Percentiles rank a stretch among this genome's conserved stretches.
Evolutionary conservation across 2,797 vertebrate species (phyloP).

Genomic region (Hippoglossus hippoglossus): DNA sequence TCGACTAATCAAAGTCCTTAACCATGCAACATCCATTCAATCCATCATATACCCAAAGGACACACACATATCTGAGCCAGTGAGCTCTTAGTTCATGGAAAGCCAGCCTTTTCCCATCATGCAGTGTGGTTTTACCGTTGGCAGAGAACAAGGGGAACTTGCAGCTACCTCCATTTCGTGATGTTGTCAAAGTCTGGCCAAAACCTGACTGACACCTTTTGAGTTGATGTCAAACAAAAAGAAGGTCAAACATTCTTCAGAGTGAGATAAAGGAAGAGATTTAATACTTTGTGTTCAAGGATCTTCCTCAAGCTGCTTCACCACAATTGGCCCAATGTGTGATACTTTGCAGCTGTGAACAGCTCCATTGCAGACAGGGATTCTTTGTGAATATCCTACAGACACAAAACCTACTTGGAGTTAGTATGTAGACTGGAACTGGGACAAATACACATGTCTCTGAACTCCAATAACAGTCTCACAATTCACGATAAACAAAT

Average conservation of each 20-base stretch:
- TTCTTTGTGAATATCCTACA: background rate
- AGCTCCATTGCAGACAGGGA: background rate
- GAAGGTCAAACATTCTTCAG: background rate
- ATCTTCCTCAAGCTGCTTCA: background rate
- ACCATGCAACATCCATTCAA: background rate
- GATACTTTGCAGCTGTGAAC: constrained; percentile 23
- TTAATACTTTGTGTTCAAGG: background rate
- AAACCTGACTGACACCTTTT: background rate
- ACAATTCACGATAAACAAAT: no score
- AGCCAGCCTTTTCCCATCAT: background rate
- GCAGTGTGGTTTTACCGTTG: background rate
- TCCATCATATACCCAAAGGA: background rate
- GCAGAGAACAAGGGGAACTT: background rate
- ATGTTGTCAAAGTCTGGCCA: background rate
- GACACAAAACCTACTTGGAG: background rate
- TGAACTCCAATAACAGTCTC: background rate
- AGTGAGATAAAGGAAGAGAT: background rate
- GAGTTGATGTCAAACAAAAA: background rate
- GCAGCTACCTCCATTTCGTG: background rate
- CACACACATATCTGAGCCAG: background rate
- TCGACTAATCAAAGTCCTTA: background rate
- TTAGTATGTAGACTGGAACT: background rate
- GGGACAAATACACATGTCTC: background rate
- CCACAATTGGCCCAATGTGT: background rate
- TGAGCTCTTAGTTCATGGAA: background rate